Evolutionary conservation across 2,888 invertebrate species (phyloP).

Genomic region (Lucinisca nassula): DNA sequence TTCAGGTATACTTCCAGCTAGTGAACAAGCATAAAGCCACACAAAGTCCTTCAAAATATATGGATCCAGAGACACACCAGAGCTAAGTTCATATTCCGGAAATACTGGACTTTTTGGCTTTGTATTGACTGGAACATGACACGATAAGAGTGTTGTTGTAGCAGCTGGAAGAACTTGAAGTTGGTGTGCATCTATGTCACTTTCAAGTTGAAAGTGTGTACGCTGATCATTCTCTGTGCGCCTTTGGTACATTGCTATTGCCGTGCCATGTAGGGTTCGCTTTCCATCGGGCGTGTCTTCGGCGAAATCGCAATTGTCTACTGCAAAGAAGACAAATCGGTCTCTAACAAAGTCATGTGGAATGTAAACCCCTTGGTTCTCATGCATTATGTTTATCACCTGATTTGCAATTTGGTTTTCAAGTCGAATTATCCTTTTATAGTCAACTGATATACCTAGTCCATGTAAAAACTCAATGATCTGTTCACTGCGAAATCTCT

Average conservation of each 20-base stretch:
- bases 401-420: not conserved
- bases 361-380: not conserved
- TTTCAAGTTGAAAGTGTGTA: no score
- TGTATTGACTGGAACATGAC: no score
- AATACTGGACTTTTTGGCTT: no score
- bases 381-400: not conserved
- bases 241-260: not conserved
- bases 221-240: no score
- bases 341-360: not conserved
- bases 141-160: no score
- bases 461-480: not conserved
- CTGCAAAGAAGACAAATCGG: constrained; percentile 8
- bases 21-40: no score
- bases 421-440: not conserved
- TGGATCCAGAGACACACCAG: no score
- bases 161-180: no score
- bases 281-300: constrained; percentile 24
- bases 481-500: not conserved
- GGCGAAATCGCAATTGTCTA: constrained; percentile 4
- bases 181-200: no score
- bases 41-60: no score
- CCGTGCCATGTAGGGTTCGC: not conserved
- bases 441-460: not conserved
- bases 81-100: no score
- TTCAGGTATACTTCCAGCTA: no score